These are phyloP conservation scores for Reticulitermes lucifugus DNA, from an alignment of 2,888 invertebrate species.

Conservation along the genomic window DNA sequence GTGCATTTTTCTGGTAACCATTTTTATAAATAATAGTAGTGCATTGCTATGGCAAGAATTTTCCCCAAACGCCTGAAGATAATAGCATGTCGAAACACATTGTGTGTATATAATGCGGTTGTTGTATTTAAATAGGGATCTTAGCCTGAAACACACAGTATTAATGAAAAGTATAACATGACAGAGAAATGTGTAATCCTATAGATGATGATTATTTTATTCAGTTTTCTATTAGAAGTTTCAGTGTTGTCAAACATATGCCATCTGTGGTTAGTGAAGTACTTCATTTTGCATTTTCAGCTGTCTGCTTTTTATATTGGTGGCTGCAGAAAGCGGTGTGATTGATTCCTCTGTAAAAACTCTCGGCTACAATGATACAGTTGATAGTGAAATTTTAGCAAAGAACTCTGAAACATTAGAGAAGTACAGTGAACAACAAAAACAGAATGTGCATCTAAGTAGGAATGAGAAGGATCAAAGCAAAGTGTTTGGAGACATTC, in stretches of 20 bases:
- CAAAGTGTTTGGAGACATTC: background rate
- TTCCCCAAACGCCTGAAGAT: too few species aligned
- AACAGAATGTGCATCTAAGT: background rate
- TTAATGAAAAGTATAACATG: too few species aligned
- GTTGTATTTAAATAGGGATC: too few species aligned
- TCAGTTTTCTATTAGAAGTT: too few species aligned
- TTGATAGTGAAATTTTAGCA: background rate
- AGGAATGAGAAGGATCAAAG: background rate
- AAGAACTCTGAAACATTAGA: background rate
- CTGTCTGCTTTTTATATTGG: conserved; percentile 29
- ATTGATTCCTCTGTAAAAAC: conserved; percentile 6
- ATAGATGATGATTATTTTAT: too few species aligned
- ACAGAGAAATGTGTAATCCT: too few species aligned
- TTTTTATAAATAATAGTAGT: too few species aligned
- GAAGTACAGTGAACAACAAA: background rate
- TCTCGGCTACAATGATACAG: background rate
- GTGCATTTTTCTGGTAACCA: too few species aligned
- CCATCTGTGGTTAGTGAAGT: background rate
- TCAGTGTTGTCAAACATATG: background rate
- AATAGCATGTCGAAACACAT: too few species aligned
- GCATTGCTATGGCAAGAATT: too few species aligned
- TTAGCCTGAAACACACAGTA: too few species aligned
- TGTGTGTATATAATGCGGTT: too few species aligned
- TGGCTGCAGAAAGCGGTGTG: conserved; percentile 28
- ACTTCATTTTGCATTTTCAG: background rate